These are phyloP conservation scores for Parazoanthus darwini DNA, from an alignment of 92 coral and sea anemone species.

Conservation along the genomic window DNA sequence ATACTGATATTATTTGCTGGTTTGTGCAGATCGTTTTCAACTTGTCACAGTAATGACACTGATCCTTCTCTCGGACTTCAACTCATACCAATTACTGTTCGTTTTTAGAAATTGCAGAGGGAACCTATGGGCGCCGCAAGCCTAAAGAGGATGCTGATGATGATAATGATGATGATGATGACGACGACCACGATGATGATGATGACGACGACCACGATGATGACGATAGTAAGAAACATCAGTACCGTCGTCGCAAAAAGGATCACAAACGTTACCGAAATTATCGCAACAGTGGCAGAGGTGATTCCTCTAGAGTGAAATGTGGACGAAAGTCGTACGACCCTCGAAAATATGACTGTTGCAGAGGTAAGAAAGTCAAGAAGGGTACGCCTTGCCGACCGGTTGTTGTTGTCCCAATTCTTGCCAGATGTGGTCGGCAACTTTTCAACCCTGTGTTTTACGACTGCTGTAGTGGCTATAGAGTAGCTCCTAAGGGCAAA, in stretches of 20 bases:
- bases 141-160: not conserved
- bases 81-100: not conserved
- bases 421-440: not conserved
- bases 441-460: not conserved
- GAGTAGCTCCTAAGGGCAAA: not conserved
- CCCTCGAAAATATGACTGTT: not conserved
- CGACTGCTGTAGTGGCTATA: conserved; percentile 18
- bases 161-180: conserved; percentile 29
- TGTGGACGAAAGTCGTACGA: conserved; percentile 7
- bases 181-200: not conserved
- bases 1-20: too few species aligned
- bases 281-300: not conserved
- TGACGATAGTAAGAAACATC: not conserved
- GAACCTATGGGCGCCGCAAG: not conserved
- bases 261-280: not conserved
- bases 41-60: too few species aligned
- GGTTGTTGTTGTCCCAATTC: not conserved
- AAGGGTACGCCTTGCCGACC: not conserved
- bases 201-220: not conserved
- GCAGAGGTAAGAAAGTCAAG: not conserved
- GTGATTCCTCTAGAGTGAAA: not conserved
- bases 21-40: too few species aligned
- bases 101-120: not conserved
- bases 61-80: not conserved
- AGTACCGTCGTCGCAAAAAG: not conserved